Conservation (phyloP, 1,140 invertebrate genomes). For the Brachionus manjavacas region DNA sequence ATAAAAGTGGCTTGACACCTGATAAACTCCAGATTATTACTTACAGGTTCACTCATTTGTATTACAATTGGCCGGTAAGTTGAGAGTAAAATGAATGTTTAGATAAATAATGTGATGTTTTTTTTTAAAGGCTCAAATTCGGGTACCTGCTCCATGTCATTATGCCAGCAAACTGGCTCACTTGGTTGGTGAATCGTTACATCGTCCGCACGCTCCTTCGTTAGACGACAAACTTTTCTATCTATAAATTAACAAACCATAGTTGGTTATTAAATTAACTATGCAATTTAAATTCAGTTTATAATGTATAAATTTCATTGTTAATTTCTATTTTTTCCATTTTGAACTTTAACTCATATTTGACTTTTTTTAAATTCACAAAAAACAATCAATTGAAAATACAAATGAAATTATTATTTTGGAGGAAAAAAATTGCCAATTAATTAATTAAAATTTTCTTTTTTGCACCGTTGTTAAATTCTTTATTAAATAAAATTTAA, state of each 20-base stretch:
- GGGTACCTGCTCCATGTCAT: conserved; percentile 74
- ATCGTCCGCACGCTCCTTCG: conserved; percentile 59
- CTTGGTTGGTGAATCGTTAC: conserved; percentile 68
- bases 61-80: conserved; percentile 77
- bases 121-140: conserved; percentile 65
- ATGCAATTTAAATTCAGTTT: not conserved
- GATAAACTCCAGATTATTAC: conserved; percentile 72
- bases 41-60: conserved; percentile 76
- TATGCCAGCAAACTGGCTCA: conserved; percentile 75
- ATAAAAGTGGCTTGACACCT: conserved; percentile 62
- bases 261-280: not conserved
- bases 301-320: conserved; percentile 20
- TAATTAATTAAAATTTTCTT: not conserved
- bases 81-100: not conserved
- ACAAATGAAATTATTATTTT: not conserved
- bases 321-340: not conserved
- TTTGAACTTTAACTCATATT: not conserved
- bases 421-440: not conserved
- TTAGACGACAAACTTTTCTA: conserved; percentile 58
- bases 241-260: conserved; percentile 48
- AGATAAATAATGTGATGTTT: not conserved
- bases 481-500: not conserved
- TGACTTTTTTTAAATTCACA: not conserved
- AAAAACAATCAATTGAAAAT: not conserved
- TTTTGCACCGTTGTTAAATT: not conserved